Evolutionary conservation across 1,140 invertebrate species (phyloP).

Genomic region (Nasonia longicornis): DNA sequence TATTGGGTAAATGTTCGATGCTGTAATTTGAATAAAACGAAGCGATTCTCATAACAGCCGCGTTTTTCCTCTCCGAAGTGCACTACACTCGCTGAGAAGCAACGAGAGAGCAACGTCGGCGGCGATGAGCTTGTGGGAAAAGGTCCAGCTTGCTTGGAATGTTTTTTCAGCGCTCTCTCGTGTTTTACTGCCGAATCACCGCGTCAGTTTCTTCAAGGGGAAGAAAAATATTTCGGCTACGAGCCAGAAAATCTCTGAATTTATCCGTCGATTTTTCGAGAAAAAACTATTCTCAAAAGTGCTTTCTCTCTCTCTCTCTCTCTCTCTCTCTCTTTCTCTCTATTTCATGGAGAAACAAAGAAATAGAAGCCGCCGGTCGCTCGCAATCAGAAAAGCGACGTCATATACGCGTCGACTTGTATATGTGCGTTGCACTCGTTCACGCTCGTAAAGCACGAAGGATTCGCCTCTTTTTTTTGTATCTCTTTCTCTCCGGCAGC

Average conservation of each 20-base stretch:
- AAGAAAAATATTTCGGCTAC: background rate
- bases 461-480: background rate
- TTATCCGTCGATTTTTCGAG: no score
- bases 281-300: no score
- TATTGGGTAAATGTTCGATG: no score
- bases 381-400: background rate
- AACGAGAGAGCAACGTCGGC: background rate
- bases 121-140: conserved; percentile 18
- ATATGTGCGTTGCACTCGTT: background rate
- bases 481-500: background rate
- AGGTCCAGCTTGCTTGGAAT: background rate
- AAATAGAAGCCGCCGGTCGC: no score
- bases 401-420: background rate
- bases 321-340: no score
- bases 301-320: no score
- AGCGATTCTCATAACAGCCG: background rate
- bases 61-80: background rate
- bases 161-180: conserved; percentile 11
- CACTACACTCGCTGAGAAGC: background rate
- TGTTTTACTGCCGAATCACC: conserved; percentile 29
- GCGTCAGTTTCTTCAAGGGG: background rate
- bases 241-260: no score
- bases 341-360: no score
- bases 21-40: no score
- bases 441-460: background rate